Percentiles rank a stretch among this genome's conserved stretches.
These are phyloP conservation scores for Lithobius niger DNA, from an alignment of 1,140 invertebrate species.

Conservation along the genomic window DNA sequence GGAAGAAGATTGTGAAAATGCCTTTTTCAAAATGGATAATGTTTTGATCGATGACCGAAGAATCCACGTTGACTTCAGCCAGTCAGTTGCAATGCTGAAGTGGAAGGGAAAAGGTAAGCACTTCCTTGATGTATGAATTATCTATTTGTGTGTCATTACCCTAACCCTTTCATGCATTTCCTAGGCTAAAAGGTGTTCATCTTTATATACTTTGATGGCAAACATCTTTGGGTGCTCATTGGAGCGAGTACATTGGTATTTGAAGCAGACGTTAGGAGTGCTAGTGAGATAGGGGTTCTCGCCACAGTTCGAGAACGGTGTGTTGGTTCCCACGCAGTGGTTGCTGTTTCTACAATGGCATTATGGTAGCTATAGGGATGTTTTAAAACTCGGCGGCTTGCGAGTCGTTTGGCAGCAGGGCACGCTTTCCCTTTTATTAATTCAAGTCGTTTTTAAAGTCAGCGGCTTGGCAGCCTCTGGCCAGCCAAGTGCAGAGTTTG, in stretches of 20 bases:
- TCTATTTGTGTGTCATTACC: background rate
- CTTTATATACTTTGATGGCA: background rate
- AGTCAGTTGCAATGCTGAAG: constrained; percentile 83
- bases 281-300: too few species aligned
- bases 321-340: too few species aligned
- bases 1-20: constrained; percentile 83
- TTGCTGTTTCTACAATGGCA: too few species aligned
- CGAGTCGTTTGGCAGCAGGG: too few species aligned
- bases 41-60: constrained; percentile 95
- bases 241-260: background rate
- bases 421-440: too few species aligned
- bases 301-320: too few species aligned
- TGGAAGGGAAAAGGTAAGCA: constrained; percentile 1
- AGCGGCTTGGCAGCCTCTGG: too few species aligned
- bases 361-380: too few species aligned
- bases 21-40: constrained; percentile 99
- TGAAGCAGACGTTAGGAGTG: too few species aligned
- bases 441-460: too few species aligned
- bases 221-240: background rate
- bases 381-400: too few species aligned
- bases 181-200: background rate
- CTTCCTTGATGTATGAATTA: background rate
- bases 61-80: constrained; percentile 99
- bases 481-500: too few species aligned
- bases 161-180: background rate